Percentiles rank a stretch among this genome's conserved stretches.
These are phyloP conservation scores for Thaumatotibia leucotreta DNA, from an alignment of 1,140 invertebrate genomes.

Conservation along the genomic window DNA sequence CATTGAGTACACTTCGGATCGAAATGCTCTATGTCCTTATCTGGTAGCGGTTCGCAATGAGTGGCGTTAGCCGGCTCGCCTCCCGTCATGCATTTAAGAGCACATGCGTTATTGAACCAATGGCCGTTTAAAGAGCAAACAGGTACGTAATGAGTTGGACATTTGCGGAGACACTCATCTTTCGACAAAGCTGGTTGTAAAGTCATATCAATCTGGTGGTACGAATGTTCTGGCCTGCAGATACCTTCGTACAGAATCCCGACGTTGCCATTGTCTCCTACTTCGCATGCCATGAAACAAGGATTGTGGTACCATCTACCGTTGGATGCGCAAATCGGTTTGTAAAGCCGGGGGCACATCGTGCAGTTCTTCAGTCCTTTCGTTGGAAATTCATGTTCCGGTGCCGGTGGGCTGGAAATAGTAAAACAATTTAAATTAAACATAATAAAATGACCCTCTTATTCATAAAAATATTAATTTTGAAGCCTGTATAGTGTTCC, in stretches of 20 bases:
- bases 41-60: not conserved
- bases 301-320: not conserved
- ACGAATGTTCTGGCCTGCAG: not conserved
- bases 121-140: slow-evolving; percentile 38
- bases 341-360: not conserved
- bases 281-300: slow-evolving; percentile 16
- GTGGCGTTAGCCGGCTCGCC: not conserved
- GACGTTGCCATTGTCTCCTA: slow-evolving; percentile 23
- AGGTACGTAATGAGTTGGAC: slow-evolving; percentile 45
- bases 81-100: slow-evolving; percentile 38
- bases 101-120: slow-evolving; percentile 43
- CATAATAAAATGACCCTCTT: no score
- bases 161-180: slow-evolving; percentile 25
- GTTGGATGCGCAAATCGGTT: not conserved
- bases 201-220: not conserved
- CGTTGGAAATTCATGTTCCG: no score
- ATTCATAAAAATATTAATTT: no score
- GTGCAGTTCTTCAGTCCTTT: not conserved
- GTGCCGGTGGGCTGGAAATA: not conserved
- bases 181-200: no score
- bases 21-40: not conserved
- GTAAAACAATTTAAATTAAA: no score
- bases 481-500: no score
- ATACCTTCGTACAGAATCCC: not conserved
- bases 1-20: not conserved